Evolutionary conservation across 2,888 invertebrate species (phyloP).

Genomic region (Drosophila cracens): DNA sequence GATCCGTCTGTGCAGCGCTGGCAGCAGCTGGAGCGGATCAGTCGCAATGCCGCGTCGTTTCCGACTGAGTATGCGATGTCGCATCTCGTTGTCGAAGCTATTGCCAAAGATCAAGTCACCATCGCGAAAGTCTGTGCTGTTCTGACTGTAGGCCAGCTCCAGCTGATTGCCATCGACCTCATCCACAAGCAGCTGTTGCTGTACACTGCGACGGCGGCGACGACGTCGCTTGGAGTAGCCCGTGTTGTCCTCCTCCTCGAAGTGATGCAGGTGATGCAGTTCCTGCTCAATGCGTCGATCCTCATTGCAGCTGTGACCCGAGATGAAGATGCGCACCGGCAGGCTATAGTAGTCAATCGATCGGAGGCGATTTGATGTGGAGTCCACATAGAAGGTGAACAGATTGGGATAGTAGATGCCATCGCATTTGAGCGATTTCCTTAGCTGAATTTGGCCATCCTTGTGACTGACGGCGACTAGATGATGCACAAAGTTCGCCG

Average conservation of each 20-base stretch:
- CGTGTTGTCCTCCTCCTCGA: slow-evolving; percentile 87
- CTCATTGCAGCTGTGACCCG: slow-evolving; percentile 89
- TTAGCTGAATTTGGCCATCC: slow-evolving; percentile 90
- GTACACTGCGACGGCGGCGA: slow-evolving; percentile 71
- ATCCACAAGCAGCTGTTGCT: slow-evolving; percentile 36
- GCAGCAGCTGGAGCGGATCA: slow-evolving; percentile 86
- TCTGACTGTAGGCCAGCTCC: slow-evolving; percentile 71
- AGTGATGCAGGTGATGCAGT: slow-evolving; percentile 85
- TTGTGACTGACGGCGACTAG: slow-evolving; percentile 91
- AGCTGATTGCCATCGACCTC: slow-evolving; percentile 59
- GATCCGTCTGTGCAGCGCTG: slow-evolving; percentile 87
- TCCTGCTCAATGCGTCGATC: slow-evolving; percentile 88
- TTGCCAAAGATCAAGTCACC: slow-evolving; percentile 87
- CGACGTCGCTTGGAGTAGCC: slow-evolving; percentile 86
- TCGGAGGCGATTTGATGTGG: slow-evolving; percentile 91
- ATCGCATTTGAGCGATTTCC: slow-evolving; percentile 90
- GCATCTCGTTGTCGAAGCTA: slow-evolving; percentile 86
- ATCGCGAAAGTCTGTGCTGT: slow-evolving; percentile 83
- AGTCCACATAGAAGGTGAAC: slow-evolving; percentile 94
- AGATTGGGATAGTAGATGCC: slow-evolving; percentile 93
- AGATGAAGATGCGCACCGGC: slow-evolving; percentile 90
- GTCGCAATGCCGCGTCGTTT: slow-evolving; percentile 85
- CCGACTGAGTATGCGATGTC: slow-evolving; percentile 86
- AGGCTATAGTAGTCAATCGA: slow-evolving; percentile 94
- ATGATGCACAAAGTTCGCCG: slow-evolving; percentile 92